Conservation (phyloP, 2,113 vertebrate genomes). For the Carettochelys insculpta region DNA sequence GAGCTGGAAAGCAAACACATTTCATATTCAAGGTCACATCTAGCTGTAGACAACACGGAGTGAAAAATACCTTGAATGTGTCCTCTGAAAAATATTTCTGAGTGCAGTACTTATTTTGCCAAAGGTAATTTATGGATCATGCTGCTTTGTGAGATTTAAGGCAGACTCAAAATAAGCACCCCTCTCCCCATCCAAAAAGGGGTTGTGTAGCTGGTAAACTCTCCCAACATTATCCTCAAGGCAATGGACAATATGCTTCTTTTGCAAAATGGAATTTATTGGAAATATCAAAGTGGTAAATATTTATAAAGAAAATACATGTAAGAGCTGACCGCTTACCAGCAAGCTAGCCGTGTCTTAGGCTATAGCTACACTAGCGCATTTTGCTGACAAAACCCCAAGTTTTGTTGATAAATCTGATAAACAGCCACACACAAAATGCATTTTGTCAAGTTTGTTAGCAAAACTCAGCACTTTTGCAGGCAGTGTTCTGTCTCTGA, state of each 20-base stretch:
- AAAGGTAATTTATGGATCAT: neutral
- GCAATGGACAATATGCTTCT: neutral
- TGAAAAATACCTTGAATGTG: neutral
- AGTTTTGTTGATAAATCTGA: too few relatives aligned
- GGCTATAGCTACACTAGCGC: too few relatives aligned
- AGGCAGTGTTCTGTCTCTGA: too few relatives aligned
- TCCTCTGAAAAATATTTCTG: neutral
- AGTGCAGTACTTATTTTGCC: neutral
- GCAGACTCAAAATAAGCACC: neutral
- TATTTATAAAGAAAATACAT: neutral
- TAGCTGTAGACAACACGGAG: neutral
- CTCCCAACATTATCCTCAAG: neutral
- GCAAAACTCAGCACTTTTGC: too few relatives aligned
- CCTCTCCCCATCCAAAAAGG: too few relatives aligned
- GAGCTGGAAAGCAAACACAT: neutral
- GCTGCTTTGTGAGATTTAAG: neutral
- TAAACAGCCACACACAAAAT: too few relatives aligned
- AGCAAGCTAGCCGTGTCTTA: neutral
- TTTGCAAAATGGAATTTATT: neutral
- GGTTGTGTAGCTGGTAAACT: neutral
- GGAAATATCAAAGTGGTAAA: neutral
- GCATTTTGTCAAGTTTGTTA: too few relatives aligned
- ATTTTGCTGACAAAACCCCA: too few relatives aligned
- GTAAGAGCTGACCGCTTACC: neutral
- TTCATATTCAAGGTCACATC: neutral